Conservation (phyloP, 2,113 vertebrate species). For the Hippocampus guttulatus region DNA sequence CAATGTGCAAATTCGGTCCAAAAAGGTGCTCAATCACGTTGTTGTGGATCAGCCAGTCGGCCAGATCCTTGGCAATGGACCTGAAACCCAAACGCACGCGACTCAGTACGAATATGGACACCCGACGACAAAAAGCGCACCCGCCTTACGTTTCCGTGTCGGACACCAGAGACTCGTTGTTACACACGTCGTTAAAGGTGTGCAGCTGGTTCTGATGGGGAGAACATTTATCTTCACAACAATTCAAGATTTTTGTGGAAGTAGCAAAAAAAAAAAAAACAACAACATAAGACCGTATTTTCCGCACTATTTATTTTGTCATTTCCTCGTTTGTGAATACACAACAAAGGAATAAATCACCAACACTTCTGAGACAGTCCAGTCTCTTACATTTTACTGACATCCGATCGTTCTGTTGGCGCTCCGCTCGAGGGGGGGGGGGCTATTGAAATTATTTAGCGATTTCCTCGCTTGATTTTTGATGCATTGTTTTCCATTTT, state of each 20-base stretch:
- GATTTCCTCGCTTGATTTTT: too few relatives aligned
- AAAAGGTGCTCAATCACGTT: constrained; percentile 98
- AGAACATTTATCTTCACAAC: neutral
- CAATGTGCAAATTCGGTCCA: constrained; percentile 99
- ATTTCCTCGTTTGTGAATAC: too few relatives aligned
- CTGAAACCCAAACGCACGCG: constrained; percentile 55
- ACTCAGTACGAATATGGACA: neutral
- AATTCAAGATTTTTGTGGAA: neutral
- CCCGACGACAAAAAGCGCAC: neutral
- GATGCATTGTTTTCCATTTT: too few relatives aligned
- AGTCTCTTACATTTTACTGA: too few relatives aligned
- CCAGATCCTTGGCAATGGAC: constrained; percentile 97
- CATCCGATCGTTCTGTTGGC: too few relatives aligned
- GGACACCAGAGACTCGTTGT: constrained; percentile 98
- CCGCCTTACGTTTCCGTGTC: constrained; percentile 97
- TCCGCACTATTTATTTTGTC: too few relatives aligned
- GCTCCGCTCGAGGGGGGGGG: too few relatives aligned
- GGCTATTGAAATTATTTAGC: too few relatives aligned
- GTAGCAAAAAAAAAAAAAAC: too few relatives aligned
- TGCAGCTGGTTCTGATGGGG: constrained; percentile 91
- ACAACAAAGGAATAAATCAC: too few relatives aligned
- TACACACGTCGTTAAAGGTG: constrained; percentile 99
- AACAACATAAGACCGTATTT: too few relatives aligned
- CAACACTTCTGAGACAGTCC: too few relatives aligned
- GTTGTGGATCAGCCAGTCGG: constrained; percentile 98